phyloP scores from a whole-genome alignment of 92 coral and sea anemone genomes.

The Paragorgia papillata region DNA sequence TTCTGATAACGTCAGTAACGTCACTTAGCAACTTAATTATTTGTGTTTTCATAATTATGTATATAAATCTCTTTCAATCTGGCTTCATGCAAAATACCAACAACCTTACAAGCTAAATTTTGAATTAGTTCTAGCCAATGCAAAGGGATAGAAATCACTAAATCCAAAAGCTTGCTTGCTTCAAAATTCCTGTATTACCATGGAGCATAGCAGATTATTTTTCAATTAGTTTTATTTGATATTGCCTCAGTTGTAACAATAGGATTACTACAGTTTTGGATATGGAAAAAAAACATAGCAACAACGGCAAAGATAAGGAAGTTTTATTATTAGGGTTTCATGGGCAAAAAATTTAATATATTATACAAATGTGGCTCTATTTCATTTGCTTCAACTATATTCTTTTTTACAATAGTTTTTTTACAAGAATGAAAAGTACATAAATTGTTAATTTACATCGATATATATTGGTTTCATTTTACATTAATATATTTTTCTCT shows the following conservation, averaged over 20 bases:
- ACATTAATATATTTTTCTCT: no score
- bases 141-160: no score
- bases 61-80: neutral
- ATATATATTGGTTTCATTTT: no score
- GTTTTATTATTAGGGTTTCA: no score
- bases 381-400: no score
- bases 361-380: no score
- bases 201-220: neutral
- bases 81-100: no score
- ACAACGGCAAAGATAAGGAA: slow-evolving; percentile 15
- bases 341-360: no score
- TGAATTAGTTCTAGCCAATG: neutral
- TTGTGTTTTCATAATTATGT: neutral
- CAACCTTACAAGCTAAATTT: neutral
- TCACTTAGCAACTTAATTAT: slow-evolving; percentile 1
- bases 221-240: slow-evolving; percentile 9
- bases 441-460: no score
- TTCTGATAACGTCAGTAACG: no score
- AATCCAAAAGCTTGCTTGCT: neutral
- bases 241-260: slow-evolving; percentile 5
- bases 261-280: slow-evolving; percentile 37
- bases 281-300: slow-evolving; percentile 25
- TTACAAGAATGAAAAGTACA: no score
- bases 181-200: neutral
- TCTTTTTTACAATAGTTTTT: no score